Evolutionary conservation across 2,888 invertebrate species (phyloP).

Genomic region (Watsonalla binaria): DNA sequence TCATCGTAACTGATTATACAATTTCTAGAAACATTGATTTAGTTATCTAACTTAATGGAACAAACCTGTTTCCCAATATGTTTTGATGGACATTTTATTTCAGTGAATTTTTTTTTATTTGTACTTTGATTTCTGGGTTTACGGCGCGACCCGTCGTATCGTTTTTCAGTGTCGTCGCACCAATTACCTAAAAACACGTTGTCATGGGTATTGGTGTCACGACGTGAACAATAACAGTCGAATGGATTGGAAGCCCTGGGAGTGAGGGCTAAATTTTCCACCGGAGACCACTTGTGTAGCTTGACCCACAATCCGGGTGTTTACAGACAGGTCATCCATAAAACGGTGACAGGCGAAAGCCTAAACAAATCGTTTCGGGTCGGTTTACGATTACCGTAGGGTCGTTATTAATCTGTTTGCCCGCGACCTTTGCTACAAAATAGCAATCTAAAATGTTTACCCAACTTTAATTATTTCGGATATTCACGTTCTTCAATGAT

Average conservation of each 20-base stretch:
- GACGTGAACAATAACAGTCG: slow-evolving; percentile 16
- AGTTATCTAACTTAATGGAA: slow-evolving; percentile 42
- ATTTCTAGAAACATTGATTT: slow-evolving; percentile 48
- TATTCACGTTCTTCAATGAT: no score
- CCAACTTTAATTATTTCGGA: slow-evolving; percentile 3
- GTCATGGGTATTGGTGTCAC: slow-evolving; percentile 33
- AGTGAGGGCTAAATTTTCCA: slow-evolving; percentile 38
- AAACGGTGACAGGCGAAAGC: slow-evolving; percentile 40
- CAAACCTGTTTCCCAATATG: slow-evolving; percentile 1
- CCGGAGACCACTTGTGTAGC: slow-evolving; percentile 21
- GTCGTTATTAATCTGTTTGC: slow-evolving; percentile 14
- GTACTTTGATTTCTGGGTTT: neutral
- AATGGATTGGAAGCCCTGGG: slow-evolving; percentile 10
- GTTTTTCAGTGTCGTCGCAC: slow-evolving; percentile 1
- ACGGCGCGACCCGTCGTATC: neutral
- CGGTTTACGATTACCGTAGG: slow-evolving; percentile 11
- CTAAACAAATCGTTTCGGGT: slow-evolving; percentile 35
- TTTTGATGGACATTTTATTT: neutral
- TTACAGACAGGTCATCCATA: slow-evolving; percentile 36
- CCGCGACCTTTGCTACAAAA: neutral
- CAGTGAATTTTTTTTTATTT: neutral
- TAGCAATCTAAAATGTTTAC: slow-evolving; percentile 7
- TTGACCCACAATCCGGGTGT: slow-evolving; percentile 40
- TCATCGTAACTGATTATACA: slow-evolving; percentile 52
- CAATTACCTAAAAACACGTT: slow-evolving; percentile 15